Percentiles rank a stretch among this genome's conserved stretches.
Conservation (phyloP, 2,797 vertebrate species). For the Hypotaenidia philippensis region DNA sequence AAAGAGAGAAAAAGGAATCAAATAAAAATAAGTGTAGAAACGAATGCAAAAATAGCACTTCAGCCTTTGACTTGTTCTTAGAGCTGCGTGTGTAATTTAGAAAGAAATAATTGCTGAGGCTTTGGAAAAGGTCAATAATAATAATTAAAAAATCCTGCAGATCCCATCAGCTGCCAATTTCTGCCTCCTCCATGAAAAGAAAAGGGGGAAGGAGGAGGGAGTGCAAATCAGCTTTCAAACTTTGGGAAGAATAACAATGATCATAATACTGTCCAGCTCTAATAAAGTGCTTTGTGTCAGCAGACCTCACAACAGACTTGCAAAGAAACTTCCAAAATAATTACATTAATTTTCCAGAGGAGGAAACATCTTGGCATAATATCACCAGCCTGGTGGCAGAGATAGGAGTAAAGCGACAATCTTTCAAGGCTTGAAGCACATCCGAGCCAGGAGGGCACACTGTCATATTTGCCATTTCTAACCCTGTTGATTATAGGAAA, state of each 20-base stretch:
- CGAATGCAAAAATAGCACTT: background rate
- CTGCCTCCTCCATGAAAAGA: constrained; percentile 2
- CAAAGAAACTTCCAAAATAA: constrained; percentile 13
- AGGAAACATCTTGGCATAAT: background rate
- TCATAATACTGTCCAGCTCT: background rate
- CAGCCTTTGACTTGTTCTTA: background rate
- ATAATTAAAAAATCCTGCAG: constrained; percentile 10
- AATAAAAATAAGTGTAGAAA: constrained; percentile 18
- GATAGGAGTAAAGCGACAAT: background rate
- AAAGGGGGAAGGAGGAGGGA: background rate
- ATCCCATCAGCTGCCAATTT: constrained; percentile 23
- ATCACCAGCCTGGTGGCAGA: constrained; percentile 10
- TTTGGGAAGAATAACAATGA: background rate
- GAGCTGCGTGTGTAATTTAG: background rate
- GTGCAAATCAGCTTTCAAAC: background rate
- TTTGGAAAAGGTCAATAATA: constrained; percentile 22
- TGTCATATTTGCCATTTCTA: background rate
- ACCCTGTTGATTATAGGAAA: background rate
- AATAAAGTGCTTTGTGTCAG: background rate
- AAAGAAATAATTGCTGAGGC: background rate
- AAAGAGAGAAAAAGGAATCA: constrained; percentile 1
- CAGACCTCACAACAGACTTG: background rate
- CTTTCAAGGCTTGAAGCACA: background rate
- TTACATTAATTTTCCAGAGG: constrained; percentile 18
- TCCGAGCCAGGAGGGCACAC: background rate